Base-by-base conservation (phyloP, 2,797 vertebrate genomes). In the Synaphobranchus kaupii region DNA sequence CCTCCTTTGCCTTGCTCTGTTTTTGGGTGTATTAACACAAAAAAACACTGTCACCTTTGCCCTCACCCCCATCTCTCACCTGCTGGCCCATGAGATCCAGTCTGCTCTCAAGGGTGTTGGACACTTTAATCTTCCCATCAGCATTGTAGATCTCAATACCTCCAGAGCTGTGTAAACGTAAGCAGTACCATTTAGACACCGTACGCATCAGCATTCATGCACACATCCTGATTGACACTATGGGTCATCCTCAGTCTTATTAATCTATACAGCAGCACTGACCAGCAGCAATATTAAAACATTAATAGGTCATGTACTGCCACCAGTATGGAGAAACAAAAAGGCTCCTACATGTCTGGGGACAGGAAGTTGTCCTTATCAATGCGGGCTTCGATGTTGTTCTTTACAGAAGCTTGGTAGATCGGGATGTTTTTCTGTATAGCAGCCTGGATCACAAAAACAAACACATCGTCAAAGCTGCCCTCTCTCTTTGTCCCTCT, bases 41-140 rank as follows among this genome's bases (percentile, higher is more conserved):
- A 12, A 47, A 71, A 13, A 0, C 34, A 15, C 15, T 0, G 13
- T 13, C 31, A 15, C 31, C 66, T 71, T 28, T n/a, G 44, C 34
- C 12, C 4, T 9, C 17, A 20, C 25, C 0, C 15, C 15, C 4
- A 17, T 25, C 89, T 90, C 90, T 90, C 91, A 99, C 98, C 97
- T 99, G 99, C 94, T 99, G 98, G 88, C 98, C 98, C 92, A 99
- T 96, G 68, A 99, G 98, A 8, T 99, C 98, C 96, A 99, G 96
- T 84, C 98, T 94, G 94, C 98, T 99, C 92, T 99, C 99, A 91
- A 99, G 91, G 58, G 98, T 99, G 94, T 99, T 99, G 84, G 98
- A 92, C 90, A 99, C 98, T 91, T 99, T 99, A 91, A 99, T 99
- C 94, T 98, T 99, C 63, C 97, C 97, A 86, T 97, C 92, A 0